Base-by-base conservation (phyloP, 2,113 vertebrate genomes). In the Plecturocebus donacophilus region DNA sequence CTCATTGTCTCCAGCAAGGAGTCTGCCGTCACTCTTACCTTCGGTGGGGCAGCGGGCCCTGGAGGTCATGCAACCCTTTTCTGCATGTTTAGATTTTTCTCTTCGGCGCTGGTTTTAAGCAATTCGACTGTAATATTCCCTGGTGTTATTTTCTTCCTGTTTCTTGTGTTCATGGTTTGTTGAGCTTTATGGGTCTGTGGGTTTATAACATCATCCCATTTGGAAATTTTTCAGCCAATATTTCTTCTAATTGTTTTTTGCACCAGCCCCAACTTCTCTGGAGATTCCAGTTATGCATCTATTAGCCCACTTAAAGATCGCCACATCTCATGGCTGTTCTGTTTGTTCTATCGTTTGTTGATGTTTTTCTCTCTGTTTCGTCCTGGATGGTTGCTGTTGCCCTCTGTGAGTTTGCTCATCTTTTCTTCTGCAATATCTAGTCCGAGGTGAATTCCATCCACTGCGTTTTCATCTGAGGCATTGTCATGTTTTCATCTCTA, bases 41-140 rank as follows among this genome's bases (percentile, higher is more conserved):
- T 1, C 0, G 0, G 1, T 16, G 52, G 52, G 52, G 52, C 5
- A 52, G 52, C 16, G 52, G 1, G 5, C 49, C 12, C 45, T 10
- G 2, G 0, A 0, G 0, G 42, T 25, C 13, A 0, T 0, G 32
- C 4, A 17, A 47, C 21, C n/a, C 20, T 9, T 0, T 0, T 3
- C 64, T 30, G 19, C 7, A 8, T 32, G 12, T 38, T n/a, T 25
- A 0, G 3, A 8, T 19, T 16, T 3, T 32, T 40, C 19, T 32
- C 52, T 16, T 25, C 16, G 0, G 13, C 1, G 0, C 16, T 32
- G 20, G n/a, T 25, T 54, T 83, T 23, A 16, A 76, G 56, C 4
- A 14, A 10, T 5, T 12, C 30, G 20, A 0, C 5, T 13, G 2
- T 21, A 5, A 32, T 0, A 17, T 25, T 8, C 38, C 66, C 30